phyloP scores from a whole-genome alignment of 2,113 vertebrate species.

The Callithrix jacchus region DNA sequence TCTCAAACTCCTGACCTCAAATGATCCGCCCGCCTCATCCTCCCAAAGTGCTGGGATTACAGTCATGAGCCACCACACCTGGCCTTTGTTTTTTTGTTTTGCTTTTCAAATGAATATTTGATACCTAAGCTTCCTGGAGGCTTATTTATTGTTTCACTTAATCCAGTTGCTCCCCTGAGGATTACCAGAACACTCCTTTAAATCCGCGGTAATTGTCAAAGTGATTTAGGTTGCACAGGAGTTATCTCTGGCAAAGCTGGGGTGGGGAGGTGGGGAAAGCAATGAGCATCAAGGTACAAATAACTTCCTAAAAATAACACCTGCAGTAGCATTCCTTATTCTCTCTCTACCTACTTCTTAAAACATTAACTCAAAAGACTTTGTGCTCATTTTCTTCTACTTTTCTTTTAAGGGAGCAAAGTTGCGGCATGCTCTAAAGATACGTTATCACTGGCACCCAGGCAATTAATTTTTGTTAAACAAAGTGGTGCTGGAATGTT shows the following conservation, averaged over 20 bases:
- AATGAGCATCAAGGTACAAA: not conserved
- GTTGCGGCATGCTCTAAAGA: not conserved
- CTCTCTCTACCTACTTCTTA: not conserved
- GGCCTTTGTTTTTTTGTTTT: not conserved
- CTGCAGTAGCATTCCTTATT: not conserved
- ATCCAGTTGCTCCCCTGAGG: not conserved
- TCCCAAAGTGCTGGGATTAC: too few relatives aligned
- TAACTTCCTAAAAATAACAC: not conserved
- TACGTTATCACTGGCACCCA: not conserved
- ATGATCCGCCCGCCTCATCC: too few relatives aligned
- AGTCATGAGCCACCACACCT: too few relatives aligned
- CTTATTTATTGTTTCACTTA: not conserved
- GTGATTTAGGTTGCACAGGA: conserved; percentile 10
- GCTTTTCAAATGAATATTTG: not conserved
- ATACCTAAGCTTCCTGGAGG: not conserved
- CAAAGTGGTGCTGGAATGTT: not conserved
- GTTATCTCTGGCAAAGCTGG: not conserved
- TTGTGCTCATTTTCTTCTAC: not conserved
- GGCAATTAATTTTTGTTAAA: not conserved
- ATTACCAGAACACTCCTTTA: not conserved
- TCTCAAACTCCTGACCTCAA: too few relatives aligned
- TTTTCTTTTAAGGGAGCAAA: conserved; percentile 20
- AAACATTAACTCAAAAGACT: not conserved
- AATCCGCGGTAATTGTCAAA: conserved; percentile 18
- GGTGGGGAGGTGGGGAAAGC: not conserved